phyloP scores from a whole-genome alignment of 2,113 vertebrate genomes.

The Cochlearius cochlearius region DNA sequence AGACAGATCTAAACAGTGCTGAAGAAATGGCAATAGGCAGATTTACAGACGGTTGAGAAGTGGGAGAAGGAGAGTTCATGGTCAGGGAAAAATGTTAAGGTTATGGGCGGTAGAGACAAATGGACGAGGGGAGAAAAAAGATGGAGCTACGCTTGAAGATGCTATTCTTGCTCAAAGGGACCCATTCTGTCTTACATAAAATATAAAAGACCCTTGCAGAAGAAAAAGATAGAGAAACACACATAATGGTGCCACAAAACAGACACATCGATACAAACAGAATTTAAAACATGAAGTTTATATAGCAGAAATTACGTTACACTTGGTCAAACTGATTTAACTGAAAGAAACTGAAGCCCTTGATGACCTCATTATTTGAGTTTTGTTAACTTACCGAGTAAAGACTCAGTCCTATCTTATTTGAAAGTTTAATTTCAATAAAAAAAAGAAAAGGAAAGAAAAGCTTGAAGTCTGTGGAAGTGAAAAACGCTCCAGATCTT shows the following conservation, averaged over 20 bases:
- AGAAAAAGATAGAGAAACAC: not conserved
- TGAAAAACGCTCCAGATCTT: not conserved
- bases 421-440: not conserved
- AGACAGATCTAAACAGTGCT: not conserved
- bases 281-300: slow-evolving; percentile 19
- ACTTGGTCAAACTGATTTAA: slow-evolving; percentile 15
- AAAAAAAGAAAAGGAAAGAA: not conserved
- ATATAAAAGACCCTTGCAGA: not conserved
- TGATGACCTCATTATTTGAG: slow-evolving; percentile 4
- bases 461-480: not conserved
- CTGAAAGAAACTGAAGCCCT: not conserved
- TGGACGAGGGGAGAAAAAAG: not conserved
- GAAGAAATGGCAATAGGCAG: not conserved
- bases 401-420: not conserved
- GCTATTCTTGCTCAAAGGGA: not conserved
- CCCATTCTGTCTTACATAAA: not conserved
- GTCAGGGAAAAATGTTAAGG: not conserved
- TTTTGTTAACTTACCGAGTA: not conserved
- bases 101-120: not conserved
- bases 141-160: not conserved
- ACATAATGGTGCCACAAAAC: slow-evolving; percentile 14
- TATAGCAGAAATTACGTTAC: not conserved
- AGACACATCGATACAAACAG: slow-evolving; percentile 5
- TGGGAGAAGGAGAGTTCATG: not conserved
- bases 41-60: not conserved